A percentile compares a stretch with the other conserved stretches of the same genome.
Conservation (phyloP, 37 sponge, comb jelly and placozoan species). For the Ianthella basta region DNA sequence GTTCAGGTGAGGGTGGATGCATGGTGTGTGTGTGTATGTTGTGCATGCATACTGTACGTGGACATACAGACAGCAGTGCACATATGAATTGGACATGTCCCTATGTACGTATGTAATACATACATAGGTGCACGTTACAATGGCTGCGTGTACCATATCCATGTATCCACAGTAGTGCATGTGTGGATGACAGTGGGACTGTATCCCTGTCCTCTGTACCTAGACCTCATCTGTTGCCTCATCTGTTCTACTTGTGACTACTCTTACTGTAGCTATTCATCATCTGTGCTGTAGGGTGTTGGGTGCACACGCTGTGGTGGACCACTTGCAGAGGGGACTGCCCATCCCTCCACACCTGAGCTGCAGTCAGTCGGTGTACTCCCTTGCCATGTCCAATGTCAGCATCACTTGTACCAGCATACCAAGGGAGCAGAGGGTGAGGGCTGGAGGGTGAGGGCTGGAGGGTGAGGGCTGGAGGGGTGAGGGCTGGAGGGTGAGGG, state of each 20-base stretch:
- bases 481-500: too few relatives aligned
- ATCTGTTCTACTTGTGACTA: neutral
- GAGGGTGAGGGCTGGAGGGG: too few relatives aligned
- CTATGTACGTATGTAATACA: neutral
- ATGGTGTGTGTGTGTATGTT: neutral
- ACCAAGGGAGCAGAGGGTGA: constrained; percentile 65
- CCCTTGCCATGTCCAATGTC: constrained; percentile 70
- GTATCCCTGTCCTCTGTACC: too few relatives aligned
- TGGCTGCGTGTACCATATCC: too few relatives aligned
- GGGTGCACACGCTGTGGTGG: constrained; percentile 70
- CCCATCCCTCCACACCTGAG: constrained; percentile 47
- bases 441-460: neutral
- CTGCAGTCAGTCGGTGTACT: constrained; percentile 59
- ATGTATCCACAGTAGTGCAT: too few relatives aligned
- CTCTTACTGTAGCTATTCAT: neutral
- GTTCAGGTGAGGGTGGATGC: constrained; percentile 34
- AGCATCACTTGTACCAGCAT: constrained; percentile 76
- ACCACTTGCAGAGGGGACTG: constrained; percentile 40
- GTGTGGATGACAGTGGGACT: too few relatives aligned
- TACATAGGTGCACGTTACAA: neutral
- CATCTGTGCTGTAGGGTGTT: constrained; percentile 46
- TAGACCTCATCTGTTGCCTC: too few relatives aligned
- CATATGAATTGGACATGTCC: neutral
- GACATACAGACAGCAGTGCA: neutral
- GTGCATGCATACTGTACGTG: neutral